Evolutionary conservation across 1,140 invertebrate genomes (phyloP).

Genomic region (Penaeus chinensis): DNA sequence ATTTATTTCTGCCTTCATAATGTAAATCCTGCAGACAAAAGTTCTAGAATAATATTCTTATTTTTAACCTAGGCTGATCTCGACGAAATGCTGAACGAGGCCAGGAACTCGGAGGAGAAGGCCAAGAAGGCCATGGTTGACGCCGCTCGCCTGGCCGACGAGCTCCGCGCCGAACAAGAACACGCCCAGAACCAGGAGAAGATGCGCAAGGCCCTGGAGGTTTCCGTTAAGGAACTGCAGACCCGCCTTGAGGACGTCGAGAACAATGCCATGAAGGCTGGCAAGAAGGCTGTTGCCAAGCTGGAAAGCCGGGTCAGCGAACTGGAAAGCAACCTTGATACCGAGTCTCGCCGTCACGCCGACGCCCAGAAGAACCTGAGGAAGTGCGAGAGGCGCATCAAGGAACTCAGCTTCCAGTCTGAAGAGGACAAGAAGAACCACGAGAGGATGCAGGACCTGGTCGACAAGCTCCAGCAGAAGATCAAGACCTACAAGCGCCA

Average conservation of each 20-base stretch:
- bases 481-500: slow-evolving; percentile 59
- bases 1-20: background rate
- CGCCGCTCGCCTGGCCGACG: slow-evolving; percentile 52
- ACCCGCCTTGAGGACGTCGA: slow-evolving; percentile 74
- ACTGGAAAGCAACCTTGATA: slow-evolving; percentile 96
- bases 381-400: slow-evolving; percentile 59
- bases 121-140: slow-evolving; percentile 59
- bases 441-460: slow-evolving; percentile 74
- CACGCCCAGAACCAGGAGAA: slow-evolving; percentile 57
- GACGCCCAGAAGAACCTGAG: slow-evolving; percentile 58
- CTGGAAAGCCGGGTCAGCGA: slow-evolving; percentile 94
- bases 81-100: slow-evolving; percentile 50
- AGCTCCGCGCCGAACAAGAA: slow-evolving; percentile 53
- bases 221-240: slow-evolving; percentile 43
- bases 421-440: slow-evolving; percentile 73
- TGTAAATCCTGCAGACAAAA: too few relatives aligned
- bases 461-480: slow-evolving; percentile 70
- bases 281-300: slow-evolving; percentile 97
- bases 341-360: slow-evolving; percentile 87
- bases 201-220: slow-evolving; percentile 52
- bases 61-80: slow-evolving; percentile 32
- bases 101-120: slow-evolving; percentile 53
- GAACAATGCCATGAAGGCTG: slow-evolving; percentile 91
- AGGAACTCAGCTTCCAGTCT: slow-evolving; percentile 63
- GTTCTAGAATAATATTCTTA: too few relatives aligned